Conservation (phyloP, 2,888 invertebrate genomes). For the Lithodes maja region DNA sequence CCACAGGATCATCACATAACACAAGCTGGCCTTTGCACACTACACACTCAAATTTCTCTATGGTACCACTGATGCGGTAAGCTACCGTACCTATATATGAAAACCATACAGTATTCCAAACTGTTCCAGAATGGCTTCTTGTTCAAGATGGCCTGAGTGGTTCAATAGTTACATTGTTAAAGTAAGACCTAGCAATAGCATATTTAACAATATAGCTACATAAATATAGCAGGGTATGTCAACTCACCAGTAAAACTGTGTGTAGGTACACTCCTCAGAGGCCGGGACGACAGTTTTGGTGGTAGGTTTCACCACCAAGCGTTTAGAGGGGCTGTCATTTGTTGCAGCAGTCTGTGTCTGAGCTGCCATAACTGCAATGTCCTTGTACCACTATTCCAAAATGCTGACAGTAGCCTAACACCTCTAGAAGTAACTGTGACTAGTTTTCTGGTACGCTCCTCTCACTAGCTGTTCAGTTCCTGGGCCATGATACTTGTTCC, state of each 20-base stretch:
- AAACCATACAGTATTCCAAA: no score
- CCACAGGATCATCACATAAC: no score
- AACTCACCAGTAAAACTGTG: slow-evolving; percentile 69
- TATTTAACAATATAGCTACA: not conserved
- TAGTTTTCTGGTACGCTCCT: slow-evolving; percentile 23
- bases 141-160: no score
- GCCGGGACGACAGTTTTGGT: slow-evolving; percentile 65
- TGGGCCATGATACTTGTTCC: slow-evolving; percentile 29
- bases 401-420: not conserved
- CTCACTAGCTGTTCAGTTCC: slow-evolving; percentile 35
- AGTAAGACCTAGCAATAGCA: not conserved
- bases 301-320: slow-evolving; percentile 52
- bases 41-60: no score
- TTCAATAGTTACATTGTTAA: no score
- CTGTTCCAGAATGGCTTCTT: no score
- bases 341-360: slow-evolving; percentile 61
- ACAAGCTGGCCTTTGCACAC: no score
- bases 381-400: not conserved
- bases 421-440: not conserved
- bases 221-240: not conserved
- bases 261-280: slow-evolving; percentile 65
- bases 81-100: no score
- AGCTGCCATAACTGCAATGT: slow-evolving; percentile 42
- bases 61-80: no score
- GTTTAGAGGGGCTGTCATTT: slow-evolving; percentile 63